phyloP scores from a whole-genome alignment of 2,113 vertebrate genomes.

The Xenopus laevis region DNA sequence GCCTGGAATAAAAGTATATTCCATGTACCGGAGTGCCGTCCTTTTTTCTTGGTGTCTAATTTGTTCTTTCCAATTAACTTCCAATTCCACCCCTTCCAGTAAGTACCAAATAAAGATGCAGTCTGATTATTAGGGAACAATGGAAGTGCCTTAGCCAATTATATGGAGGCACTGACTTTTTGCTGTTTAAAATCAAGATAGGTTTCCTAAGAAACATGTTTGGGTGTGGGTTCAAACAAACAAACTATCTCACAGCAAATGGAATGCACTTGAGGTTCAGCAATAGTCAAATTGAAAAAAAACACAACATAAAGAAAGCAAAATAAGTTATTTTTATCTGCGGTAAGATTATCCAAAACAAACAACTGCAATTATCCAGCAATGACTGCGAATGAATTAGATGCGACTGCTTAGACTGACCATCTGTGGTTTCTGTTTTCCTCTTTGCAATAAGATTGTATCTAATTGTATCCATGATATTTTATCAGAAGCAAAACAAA shows the following conservation, averaged over 20 bases:
- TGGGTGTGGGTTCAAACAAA: conserved; percentile 43
- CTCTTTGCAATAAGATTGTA: too few species aligned
- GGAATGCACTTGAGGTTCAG: not conserved
- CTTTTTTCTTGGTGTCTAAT: too few species aligned
- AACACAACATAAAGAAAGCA: not conserved
- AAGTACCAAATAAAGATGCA: too few species aligned
- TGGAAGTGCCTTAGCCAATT: too few species aligned
- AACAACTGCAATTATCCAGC: not conserved
- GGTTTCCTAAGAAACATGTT: conserved; percentile 52
- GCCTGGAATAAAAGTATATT: too few species aligned
- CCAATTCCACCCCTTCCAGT: too few species aligned
- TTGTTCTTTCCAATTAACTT: too few species aligned
- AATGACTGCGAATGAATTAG: not conserved
- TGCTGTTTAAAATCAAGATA: conserved; percentile 26
- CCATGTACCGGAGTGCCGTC: too few species aligned
- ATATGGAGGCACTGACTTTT: not conserved
- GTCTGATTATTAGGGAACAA: too few species aligned
- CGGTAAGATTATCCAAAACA: not conserved
- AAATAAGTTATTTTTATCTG: not conserved
- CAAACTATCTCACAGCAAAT: not conserved
- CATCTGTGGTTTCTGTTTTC: too few species aligned
- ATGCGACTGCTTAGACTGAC: not conserved
- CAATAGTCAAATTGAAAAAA: not conserved
- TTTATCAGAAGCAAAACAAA: too few species aligned
- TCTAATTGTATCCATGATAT: too few species aligned